Evolutionary conservation across 1,140 invertebrate genomes (phyloP).

Genomic region (Acarapis woodi): DNA sequence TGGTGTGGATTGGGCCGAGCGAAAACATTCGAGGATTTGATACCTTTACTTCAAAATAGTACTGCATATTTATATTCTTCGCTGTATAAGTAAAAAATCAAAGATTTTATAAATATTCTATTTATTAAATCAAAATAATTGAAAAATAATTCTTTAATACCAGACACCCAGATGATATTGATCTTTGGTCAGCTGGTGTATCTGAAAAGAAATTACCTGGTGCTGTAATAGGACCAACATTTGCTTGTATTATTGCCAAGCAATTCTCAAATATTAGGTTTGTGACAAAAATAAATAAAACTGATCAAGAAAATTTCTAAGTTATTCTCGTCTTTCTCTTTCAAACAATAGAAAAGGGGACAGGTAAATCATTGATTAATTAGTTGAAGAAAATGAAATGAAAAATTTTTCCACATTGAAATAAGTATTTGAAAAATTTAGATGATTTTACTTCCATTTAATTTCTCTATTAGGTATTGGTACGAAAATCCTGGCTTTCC

Average conservation of each 20-base stretch:
- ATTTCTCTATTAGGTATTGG: conserved; percentile 15
- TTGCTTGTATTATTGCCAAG: conserved; percentile 24
- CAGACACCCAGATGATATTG: conserved; percentile 18
- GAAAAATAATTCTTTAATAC: neutral
- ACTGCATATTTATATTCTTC: conserved; percentile 13
- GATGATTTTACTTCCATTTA: too few species aligned
- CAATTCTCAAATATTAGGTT: conserved; percentile 29
- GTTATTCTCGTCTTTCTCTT: too few species aligned
- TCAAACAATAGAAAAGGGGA: too few species aligned
- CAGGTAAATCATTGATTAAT: too few species aligned
- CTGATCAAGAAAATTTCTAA: too few species aligned
- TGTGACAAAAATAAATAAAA: too few species aligned
- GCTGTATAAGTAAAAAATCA: conserved; percentile 13
- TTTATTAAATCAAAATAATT: neutral
- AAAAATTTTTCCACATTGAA: too few species aligned
- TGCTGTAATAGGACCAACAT: conserved; percentile 65
- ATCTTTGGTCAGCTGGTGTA: conserved; percentile 28
- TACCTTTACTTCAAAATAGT: conserved; percentile 11
- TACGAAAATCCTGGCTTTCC: conserved; percentile 12
- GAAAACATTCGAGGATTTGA: conserved; percentile 14
- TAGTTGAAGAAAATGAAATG: too few species aligned
- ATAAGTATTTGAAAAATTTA: too few species aligned
- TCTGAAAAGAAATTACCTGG: conserved; percentile 55
- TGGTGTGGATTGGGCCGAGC: conserved; percentile 27
- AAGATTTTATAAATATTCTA: neutral